A percentile compares a stretch with the other conserved stretches of the same genome.
Evolutionary conservation across 2,113 vertebrate genomes (phyloP).

Genomic region (Thamnophis sirtalis): DNA sequence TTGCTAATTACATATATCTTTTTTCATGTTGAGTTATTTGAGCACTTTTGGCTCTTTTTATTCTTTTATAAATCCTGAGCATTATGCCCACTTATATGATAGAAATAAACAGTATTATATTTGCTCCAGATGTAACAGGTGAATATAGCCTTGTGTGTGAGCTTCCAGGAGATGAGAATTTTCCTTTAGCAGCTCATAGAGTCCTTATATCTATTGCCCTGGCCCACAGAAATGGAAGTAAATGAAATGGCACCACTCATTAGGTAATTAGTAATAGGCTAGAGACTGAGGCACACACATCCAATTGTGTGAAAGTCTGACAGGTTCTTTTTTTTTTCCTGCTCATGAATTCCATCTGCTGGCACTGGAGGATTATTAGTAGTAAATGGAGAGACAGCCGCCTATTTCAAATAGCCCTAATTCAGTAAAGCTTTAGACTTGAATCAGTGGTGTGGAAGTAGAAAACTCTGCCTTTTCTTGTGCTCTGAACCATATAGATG

Average conservation of each 20-base stretch:
- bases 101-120: no score
- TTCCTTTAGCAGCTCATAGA: background rate
- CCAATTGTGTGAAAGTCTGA: background rate
- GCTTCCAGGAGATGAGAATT: background rate
- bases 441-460: background rate
- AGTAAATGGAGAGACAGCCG: fast-evolving
- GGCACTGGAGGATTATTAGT: background rate
- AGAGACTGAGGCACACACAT: background rate
- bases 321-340: background rate
- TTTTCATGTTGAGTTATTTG: background rate
- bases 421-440: constrained; percentile 10
- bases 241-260: background rate
- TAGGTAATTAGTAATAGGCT: background rate
- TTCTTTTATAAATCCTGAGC: background rate
- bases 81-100: background rate
- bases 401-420: background rate
- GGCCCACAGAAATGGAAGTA: fast-evolving
- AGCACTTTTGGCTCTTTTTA: background rate
- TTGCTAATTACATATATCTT: background rate
- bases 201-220: background rate
- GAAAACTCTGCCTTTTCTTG: background rate
- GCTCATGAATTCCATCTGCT: background rate
- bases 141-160: background rate
- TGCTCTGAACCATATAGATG: background rate
- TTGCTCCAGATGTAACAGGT: background rate